Conservation (phyloP, 2,888 invertebrate species). For the Portevinia maculata region DNA sequence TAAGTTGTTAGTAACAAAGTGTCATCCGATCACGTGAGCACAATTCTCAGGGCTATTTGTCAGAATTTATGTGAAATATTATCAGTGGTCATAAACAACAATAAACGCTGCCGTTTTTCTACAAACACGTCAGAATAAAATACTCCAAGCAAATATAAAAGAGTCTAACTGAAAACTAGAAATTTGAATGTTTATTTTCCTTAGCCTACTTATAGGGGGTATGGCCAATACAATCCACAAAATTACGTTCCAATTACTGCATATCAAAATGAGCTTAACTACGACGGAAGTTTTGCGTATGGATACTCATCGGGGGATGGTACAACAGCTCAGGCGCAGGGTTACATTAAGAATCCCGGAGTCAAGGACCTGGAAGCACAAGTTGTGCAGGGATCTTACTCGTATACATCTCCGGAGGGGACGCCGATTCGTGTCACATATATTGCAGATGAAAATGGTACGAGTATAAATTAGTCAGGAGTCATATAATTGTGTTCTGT, state of each 20-base stretch:
- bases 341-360: conserved; percentile 88
- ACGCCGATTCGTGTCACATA: conserved; percentile 88
- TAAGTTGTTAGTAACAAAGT: conserved; percentile 56
- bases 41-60: conserved; percentile 61
- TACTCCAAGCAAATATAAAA: conserved; percentile 56
- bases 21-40: conserved; percentile 39
- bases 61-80: conserved; percentile 53
- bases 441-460: conserved; percentile 90
- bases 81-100: conserved; percentile 67
- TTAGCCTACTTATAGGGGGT: conserved; percentile 79
- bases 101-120: conserved; percentile 50
- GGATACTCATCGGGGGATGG: conserved; percentile 91
- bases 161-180: conserved; percentile 63
- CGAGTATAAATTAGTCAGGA: background rate
- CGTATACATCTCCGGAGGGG: conserved; percentile 90
- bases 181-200: conserved; percentile 14
- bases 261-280: conserved; percentile 82
- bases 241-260: conserved; percentile 82
- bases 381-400: conserved; percentile 90
- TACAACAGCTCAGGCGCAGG: conserved; percentile 90
- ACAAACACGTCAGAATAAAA: conserved; percentile 42
- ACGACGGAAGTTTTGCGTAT: conserved; percentile 82
- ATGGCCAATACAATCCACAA: conserved; percentile 79
- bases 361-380: conserved; percentile 87
- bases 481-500: background rate